Conservation (phyloP, 35 echinoderm and acorn worm species). For the Anneissia japonica region DNA sequence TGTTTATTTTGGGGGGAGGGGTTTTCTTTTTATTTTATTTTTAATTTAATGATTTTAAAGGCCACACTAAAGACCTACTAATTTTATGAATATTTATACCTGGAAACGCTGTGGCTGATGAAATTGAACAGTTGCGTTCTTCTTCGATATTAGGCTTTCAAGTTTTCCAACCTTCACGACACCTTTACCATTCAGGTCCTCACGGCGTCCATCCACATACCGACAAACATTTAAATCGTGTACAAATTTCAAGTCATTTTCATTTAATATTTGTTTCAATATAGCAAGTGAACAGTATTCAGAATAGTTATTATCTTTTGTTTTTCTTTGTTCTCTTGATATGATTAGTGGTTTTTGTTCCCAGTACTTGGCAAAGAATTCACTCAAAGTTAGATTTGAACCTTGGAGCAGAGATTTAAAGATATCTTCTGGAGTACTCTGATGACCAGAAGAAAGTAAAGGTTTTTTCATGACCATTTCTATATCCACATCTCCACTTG, state of each 20-base stretch:
- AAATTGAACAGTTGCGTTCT: constrained; percentile 67
- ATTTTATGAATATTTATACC: constrained; percentile 32
- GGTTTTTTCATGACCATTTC: neutral
- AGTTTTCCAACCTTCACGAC: constrained; percentile 30
- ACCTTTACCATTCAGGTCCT: constrained; percentile 57
- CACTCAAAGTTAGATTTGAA: neutral
- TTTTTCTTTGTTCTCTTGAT: neutral
- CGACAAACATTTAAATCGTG: constrained; percentile 64
- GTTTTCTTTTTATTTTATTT: too few species aligned
- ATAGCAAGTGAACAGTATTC: constrained; percentile 44
- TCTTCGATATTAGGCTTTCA: constrained; percentile 45
- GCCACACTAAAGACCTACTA: too few species aligned
- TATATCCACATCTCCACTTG: neutral
- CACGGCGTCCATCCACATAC: constrained; percentile 35
- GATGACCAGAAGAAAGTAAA: neutral
- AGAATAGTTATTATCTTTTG: too few species aligned
- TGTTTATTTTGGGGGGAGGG: too few species aligned
- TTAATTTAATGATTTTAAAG: too few species aligned
- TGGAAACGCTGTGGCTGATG: constrained; percentile 93
- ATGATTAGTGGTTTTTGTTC: constrained; percentile 77
- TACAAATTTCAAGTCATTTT: constrained; percentile 42
- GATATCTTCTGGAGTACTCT: neutral
- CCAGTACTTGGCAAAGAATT: constrained; percentile 74
- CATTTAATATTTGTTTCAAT: constrained; percentile 26
- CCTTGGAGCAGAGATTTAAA: neutral